Evolutionary conservation across 1,140 invertebrate species (phyloP), one percentile per base, ranked within the genome.

Genomic region (Coenobita brevimanus): DNA sequence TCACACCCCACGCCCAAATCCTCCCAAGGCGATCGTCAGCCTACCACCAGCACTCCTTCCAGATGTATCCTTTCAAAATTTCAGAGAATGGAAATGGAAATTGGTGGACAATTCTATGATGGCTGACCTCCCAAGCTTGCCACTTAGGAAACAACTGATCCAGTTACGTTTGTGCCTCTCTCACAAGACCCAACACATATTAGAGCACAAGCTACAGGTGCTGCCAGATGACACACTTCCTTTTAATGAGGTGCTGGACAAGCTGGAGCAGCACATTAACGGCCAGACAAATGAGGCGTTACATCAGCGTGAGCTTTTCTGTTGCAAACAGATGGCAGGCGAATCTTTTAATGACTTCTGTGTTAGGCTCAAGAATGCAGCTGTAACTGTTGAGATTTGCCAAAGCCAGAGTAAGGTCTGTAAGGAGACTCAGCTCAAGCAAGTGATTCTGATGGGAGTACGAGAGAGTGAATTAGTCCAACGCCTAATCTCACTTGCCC

Each of bases 111-210:
- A 54, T 27, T 24, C 76, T 60, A 79, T 36, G 10, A 79, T 57
- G 46, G 76, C 60, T 21, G 76, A 54, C 36, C n/a, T 60, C 2
- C 54, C 41, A 54, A 57, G 27, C 13, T 54, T 79, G 43, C 36
- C 46, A 57, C 76, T 24, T 27, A 57, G 46, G n/a, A 24, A n/a
- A n/a, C n/a, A n/a, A n/a, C n/a, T n/a, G n/a, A n/a, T n/a, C n/a
- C n/a, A n/a, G n/a, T n/a, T n/a, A n/a, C 43, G 43, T 15, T 57
- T 79, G 76, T 79, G 76, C 54, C 36, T 79, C 21, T 57, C 76
- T 33, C 76, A 57, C 15, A 50, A 79, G 38, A 79, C 13, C 15
- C 27, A 24, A 4, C 4, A 6, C 27, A 27, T 67, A 8, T 30
- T 24, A 24, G 64, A 67, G 27, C 8, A 4, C 64, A 24, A 8